Percentiles rank a stretch among this genome's conserved stretches.
Conservation (phyloP, 1,140 invertebrate genomes). For the Antheraea pernyi region DNA sequence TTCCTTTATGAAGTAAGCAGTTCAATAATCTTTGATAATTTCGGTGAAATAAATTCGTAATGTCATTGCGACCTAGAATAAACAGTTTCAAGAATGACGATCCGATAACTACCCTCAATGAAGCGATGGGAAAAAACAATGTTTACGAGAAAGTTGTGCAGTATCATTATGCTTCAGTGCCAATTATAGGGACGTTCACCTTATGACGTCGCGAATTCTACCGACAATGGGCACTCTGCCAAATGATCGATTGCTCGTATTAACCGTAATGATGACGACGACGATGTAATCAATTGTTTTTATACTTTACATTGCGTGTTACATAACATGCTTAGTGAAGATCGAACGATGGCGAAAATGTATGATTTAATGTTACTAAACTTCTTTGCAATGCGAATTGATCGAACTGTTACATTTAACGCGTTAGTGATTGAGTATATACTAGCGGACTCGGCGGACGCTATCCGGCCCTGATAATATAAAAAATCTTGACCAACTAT, state of each 20-base stretch:
- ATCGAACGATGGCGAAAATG: background rate
- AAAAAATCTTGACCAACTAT: no score
- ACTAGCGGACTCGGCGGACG: no score
- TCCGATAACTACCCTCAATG: background rate
- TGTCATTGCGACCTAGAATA: no score
- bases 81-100: background rate
- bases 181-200: conserved; percentile 4
- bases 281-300: no score
- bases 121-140: background rate
- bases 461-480: no score
- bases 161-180: background rate
- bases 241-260: conserved; percentile 13
- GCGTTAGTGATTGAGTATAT: no score
- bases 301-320: conserved; percentile 3
- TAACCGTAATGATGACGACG: conserved; percentile 15
- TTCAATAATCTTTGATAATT: no score
- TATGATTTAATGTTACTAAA: no score
- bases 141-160: background rate
- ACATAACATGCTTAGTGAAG: background rate
- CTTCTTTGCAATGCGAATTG: no score
- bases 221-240: conserved; percentile 4
- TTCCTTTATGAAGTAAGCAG: no score
- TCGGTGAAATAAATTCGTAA: no score
- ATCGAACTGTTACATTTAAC: no score
- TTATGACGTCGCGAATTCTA: conserved; percentile 4